These are phyloP conservation scores for Muntiacus muntjak DNA, from an alignment of 2,113 vertebrate species.

Conservation along the genomic window DNA sequence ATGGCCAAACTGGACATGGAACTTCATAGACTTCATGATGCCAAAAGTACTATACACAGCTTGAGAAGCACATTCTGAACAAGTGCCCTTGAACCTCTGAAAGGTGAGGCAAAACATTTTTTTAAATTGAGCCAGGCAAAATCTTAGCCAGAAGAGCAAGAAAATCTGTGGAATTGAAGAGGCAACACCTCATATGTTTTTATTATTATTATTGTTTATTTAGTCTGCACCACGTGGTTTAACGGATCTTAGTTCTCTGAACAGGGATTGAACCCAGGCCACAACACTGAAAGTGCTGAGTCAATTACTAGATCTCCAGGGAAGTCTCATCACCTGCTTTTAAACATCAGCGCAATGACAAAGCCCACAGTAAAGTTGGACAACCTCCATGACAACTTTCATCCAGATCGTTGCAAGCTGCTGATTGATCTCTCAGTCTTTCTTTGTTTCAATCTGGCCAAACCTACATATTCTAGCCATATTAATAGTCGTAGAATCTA, in stretches of 20 bases:
- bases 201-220: not conserved
- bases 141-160: not conserved
- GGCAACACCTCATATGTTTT: not conserved
- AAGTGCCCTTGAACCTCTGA: not conserved
- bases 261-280: not conserved
- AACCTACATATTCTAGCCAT: not conserved
- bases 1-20: not conserved
- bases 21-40: not conserved
- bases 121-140: not conserved
- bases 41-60: not conserved
- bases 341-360: not conserved
- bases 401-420: not conserved
- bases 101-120: not conserved
- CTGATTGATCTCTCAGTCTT: not conserved
- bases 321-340: not conserved
- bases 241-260: not conserved
- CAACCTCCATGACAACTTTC: not conserved
- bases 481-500: not conserved
- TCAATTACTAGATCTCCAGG: not conserved
- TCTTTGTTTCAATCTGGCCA: not conserved
- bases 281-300: not conserved
- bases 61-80: not conserved
- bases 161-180: not conserved
- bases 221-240: not conserved
- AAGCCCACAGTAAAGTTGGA: not conserved